A percentile compares a stretch with the other conserved stretches of the same genome.
Conservation (phyloP, 2,797 vertebrate species). For the Ceyx erithaca region DNA sequence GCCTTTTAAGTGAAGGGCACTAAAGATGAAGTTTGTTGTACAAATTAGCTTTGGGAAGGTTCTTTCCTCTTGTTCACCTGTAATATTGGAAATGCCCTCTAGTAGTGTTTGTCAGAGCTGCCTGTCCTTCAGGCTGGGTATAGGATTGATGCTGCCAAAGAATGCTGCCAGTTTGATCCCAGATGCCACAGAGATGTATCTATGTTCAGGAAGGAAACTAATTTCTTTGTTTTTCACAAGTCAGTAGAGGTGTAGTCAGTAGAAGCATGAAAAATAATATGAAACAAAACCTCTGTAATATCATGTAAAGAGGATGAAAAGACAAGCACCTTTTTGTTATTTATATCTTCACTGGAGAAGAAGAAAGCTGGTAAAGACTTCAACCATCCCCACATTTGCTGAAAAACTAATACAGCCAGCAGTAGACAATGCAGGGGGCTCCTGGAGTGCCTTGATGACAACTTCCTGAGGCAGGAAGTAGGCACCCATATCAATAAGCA, state of each 20-base stretch:
- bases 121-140: background rate
- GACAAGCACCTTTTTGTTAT: background rate
- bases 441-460: too few relatives aligned
- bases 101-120: background rate
- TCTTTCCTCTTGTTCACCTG: constrained; percentile 13
- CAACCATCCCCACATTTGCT: too few relatives aligned
- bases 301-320: constrained; percentile 31
- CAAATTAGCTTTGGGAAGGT: background rate
- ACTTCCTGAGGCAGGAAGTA: too few relatives aligned
- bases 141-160: constrained; percentile 21
- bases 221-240: constrained; percentile 51
- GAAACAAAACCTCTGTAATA: constrained; percentile 31
- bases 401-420: too few relatives aligned
- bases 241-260: constrained; percentile 22
- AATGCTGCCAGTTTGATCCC: constrained; percentile 37
- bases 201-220: background rate
- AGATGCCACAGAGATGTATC: constrained; percentile 5
- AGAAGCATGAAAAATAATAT: constrained; percentile 36
- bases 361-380: background rate
- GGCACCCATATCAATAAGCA: background rate
- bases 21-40: background rate
- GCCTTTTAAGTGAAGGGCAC: background rate
- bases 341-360: constrained; percentile 18
- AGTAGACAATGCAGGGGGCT: too few relatives aligned
- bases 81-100: constrained; percentile 5